Conservation (phyloP, 2,888 invertebrate genomes). For the Philonicus albiceps region DNA sequence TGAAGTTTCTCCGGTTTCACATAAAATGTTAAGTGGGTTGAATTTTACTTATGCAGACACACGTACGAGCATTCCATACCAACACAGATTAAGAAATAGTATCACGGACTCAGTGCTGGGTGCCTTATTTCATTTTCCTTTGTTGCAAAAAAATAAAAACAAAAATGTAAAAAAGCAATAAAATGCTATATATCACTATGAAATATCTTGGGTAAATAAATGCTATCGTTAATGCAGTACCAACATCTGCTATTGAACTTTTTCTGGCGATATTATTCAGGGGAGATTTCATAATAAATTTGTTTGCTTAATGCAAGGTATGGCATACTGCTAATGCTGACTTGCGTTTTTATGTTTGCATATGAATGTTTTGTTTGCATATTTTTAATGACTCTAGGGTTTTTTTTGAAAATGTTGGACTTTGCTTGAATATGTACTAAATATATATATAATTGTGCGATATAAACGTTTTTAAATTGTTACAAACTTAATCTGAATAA, state of each 20-base stretch:
- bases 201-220: not conserved
- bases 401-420: not conserved
- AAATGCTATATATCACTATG: not conserved
- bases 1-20: slow-evolving; percentile 53
- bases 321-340: not conserved
- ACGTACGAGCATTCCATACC: slow-evolving; percentile 17
- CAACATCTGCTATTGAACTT: not conserved
- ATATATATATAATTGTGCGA: too few relatives aligned
- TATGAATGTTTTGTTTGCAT: not conserved
- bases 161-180: too few relatives aligned
- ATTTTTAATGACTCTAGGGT: not conserved
- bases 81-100: slow-evolving; percentile 18
- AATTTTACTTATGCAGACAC: slow-evolving; percentile 39
- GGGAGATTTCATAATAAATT: not conserved
- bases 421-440: too few relatives aligned
- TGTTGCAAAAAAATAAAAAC: not conserved
- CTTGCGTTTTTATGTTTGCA: not conserved
- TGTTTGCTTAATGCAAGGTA: not conserved
- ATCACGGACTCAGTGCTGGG: not conserved
- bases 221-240: not conserved
- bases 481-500: too few relatives aligned
- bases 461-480: too few relatives aligned
- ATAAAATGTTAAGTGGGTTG: slow-evolving; percentile 41
- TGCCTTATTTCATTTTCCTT: not conserved
- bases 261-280: not conserved